Base-by-base conservation (phyloP, 2,113 vertebrate species). In the Rhipidura dahli region DNA sequence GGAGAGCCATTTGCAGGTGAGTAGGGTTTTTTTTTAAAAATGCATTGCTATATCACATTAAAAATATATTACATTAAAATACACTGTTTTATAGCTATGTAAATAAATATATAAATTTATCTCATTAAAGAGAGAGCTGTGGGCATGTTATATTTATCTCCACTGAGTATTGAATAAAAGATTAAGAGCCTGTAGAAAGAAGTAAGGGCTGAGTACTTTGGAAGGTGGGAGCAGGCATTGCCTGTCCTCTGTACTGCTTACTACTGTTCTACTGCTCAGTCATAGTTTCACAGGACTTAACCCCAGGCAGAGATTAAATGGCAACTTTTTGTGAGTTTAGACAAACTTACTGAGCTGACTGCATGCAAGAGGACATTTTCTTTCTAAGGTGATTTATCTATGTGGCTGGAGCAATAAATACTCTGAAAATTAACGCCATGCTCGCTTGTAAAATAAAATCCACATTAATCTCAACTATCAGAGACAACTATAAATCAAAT, bases 391-490 rank as follows among this genome's bases (percentile, higher is more conserved):
- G 54, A 91, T 96, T 94, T 75, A 90, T 88, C 51, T 87, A 1
- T 85, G n/a, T 69, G 47, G 17, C 64, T 90, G 45, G 56, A 91
- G 70, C 61, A 80, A 73, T 94, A 95, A 95, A 96, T 96, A 69
- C 35, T 69, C 84, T 83, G 71, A 76, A 85, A 90, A 93, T 66
- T 31, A 93, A 92, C 13, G 26, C 60, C 45, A 24, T 50, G 54
- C 35, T 76, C 0, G 0, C 83, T 64, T 76, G 77, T 88, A 91
- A 96, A 96, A 95, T 91, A 89, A 96, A 96, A 87, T 79, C 15
- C 40, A 84, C 86, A 92, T 97, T 96, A 91, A 91, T 96, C 78
- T 89, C 81, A 80, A 69, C 78, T 86, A 66, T 70, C 60, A 53
- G 77, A 94, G 83, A 83, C 75, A 93, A 57, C 70, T 88, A 47